phyloP scores from a whole-genome alignment of 2,888 invertebrate species.

The Coleophora deauratella region DNA sequence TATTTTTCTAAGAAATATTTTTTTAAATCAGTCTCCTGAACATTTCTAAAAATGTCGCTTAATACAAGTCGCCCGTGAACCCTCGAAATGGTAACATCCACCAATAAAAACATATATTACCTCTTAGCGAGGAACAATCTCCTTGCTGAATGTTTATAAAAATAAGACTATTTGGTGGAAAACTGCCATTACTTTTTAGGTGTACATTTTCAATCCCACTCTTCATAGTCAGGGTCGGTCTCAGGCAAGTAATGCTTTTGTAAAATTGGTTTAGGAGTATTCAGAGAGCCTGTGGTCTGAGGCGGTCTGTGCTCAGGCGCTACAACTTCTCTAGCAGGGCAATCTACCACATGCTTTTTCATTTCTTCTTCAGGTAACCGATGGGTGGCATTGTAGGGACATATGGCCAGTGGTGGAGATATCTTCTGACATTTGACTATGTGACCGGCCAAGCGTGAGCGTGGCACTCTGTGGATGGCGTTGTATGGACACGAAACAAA shows the following conservation, averaged over 20 bases:
- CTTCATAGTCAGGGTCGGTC: constrained; percentile 36
- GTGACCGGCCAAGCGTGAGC: constrained; percentile 67
- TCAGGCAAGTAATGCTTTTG: constrained; percentile 29
- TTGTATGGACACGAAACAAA: constrained; percentile 73
- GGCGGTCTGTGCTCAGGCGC: constrained; percentile 17
- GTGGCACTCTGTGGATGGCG: constrained; percentile 55
- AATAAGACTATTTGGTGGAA: too few species aligned
- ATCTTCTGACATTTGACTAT: constrained; percentile 68
- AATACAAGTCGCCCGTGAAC: too few species aligned
- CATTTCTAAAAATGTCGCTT: too few species aligned
- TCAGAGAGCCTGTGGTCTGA: constrained; percentile 12
- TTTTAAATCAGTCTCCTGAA: too few species aligned
- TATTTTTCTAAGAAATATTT: too few species aligned
- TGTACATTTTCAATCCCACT: constrained; percentile 27
- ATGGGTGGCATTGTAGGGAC: constrained; percentile 74
- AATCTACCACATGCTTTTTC: constrained; percentile 25
- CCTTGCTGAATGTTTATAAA: too few species aligned
- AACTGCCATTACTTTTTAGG: too few species aligned
- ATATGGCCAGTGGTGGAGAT: constrained; percentile 51
- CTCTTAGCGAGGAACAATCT: too few species aligned
- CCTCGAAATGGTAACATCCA: too few species aligned
- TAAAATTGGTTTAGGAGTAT: constrained; percentile 22
- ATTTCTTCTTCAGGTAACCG: constrained; percentile 47
- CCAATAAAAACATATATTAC: too few species aligned
- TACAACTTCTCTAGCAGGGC: constrained; percentile 21